Evolutionary conservation across 2,113 vertebrate species (phyloP), one percentile per base, ranked within the genome.

Genomic region (Microtus ochrogaster): DNA sequence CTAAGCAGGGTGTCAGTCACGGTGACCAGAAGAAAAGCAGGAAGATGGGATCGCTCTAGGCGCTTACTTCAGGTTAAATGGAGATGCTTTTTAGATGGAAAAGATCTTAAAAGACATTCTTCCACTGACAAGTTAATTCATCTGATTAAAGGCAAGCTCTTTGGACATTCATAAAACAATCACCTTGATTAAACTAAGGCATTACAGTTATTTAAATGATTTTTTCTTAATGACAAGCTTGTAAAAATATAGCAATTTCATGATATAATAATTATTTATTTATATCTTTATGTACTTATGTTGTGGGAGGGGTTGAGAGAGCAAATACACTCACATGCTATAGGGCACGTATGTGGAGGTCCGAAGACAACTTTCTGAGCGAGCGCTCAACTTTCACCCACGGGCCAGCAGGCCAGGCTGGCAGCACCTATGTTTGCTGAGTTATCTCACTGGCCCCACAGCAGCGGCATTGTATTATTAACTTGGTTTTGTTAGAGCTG

Each of bases 401-500:
- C 4, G 30, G 41, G 83, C 36, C 10, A 47, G 13, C 30, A 21
- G 10, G 10, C 63, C 36, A 49, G 28, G 10, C 30, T 21, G 5
- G 17, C 24, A 7, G 17, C 5, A 3, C 41, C 83, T 49, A 10
- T 47, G 7, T 41, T 33, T 68, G 17, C 63, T 47, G 41, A 86
- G 63, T 5, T 44, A 9, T 2, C 41, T 68, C 63, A 24, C 1
- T 65, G 33, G 63, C 5, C 63, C 83, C 30, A 82, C 78, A n/a
- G 61, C 49, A 90, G 17, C 24, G 83, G 61, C 61, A 72, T 39
- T 96, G 1, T 41, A 30, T 33, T 77, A 58, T 74, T 90, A 95
- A 92, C 16, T 92, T 88, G 5, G 91, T 96, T 94, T 95, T 93
- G 86, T 86, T 84, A 70, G 7, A 65, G 47, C 77, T 91, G 4